These are phyloP conservation scores for Bergia puertoricense DNA, from an alignment of 92 coral and sea anemone species.

Conservation along the genomic window DNA sequence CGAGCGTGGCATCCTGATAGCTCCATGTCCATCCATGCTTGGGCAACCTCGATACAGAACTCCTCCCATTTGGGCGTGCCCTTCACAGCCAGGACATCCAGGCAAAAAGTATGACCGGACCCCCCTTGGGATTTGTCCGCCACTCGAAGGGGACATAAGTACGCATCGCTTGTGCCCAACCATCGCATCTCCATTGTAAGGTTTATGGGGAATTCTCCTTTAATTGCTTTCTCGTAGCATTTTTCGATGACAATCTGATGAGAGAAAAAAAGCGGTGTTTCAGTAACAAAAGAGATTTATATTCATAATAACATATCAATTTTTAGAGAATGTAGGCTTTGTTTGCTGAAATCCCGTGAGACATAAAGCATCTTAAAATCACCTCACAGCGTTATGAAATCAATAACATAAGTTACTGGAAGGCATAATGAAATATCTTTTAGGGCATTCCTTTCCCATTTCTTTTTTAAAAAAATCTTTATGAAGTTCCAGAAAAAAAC, in stretches of 20 bases:
- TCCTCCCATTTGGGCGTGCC: conserved; percentile 43
- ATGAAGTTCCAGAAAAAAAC: too few relatives aligned
- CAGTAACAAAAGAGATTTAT: not conserved
- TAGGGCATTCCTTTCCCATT: too few relatives aligned
- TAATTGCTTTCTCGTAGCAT: conserved; percentile 20
- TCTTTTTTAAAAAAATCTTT: too few relatives aligned
- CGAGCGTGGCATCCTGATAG: not conserved
- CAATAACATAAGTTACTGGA: too few relatives aligned
- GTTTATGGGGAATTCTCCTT: conserved; percentile 35
- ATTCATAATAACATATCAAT: not conserved
- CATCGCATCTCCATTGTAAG: conserved; percentile 38
- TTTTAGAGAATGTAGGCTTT: too few relatives aligned
- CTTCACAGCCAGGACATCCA: conserved; percentile 32
- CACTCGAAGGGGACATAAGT: conserved; percentile 38
- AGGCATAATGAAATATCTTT: too few relatives aligned
- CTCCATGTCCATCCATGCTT: conserved; percentile 31
- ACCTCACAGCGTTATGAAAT: too few relatives aligned
- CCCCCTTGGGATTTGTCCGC: conserved; percentile 34
- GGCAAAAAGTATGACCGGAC: conserved; percentile 19
- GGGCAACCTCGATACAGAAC: conserved; percentile 10
- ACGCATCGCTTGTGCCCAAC: conserved; percentile 35
- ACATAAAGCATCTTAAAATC: too few relatives aligned
- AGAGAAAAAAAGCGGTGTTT: not conserved
- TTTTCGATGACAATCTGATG: conserved; percentile 30
- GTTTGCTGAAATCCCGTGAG: too few relatives aligned